Evolutionary conservation across 2,888 invertebrate species (phyloP).

Genomic region (Corythucha ciliata): DNA sequence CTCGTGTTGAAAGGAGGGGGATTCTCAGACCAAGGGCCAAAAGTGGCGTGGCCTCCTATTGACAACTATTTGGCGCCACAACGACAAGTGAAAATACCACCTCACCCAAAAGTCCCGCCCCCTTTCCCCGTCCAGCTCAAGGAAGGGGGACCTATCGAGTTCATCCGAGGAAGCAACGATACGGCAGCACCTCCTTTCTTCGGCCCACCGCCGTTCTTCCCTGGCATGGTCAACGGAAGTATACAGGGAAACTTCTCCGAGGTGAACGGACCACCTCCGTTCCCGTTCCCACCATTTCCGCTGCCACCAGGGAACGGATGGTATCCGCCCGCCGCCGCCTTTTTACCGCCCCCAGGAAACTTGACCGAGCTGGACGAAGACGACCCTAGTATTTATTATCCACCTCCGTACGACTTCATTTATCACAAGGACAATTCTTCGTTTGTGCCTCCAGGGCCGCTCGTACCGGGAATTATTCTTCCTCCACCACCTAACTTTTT

Average conservation of each 20-base stretch:
- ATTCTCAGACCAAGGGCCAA: conserved; percentile 41
- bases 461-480: conserved; percentile 78
- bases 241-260: conserved; percentile 52
- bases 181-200: conserved; percentile 42
- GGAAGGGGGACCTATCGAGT: conserved; percentile 76
- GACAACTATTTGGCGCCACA: conserved; percentile 74
- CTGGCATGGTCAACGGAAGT: conserved; percentile 18
- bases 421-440: conserved; percentile 69
- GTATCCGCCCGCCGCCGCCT: conserved; percentile 55
- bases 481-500: conserved; percentile 85
- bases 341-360: conserved; percentile 48
- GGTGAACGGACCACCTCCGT: conserved; percentile 48
- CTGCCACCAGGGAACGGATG: conserved; percentile 46
- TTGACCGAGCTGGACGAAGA: conserved; percentile 76
- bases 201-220: conserved; percentile 29
- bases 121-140: conserved; percentile 86
- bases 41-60: conserved; percentile 60
- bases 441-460: conserved; percentile 68
- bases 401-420: conserved; percentile 81
- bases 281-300: conserved; percentile 37
- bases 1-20: conserved; percentile 70
- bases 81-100: conserved; percentile 74
- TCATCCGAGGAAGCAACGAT: conserved; percentile 65
- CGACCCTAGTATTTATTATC: conserved; percentile 84
- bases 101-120: conserved; percentile 75